Evolutionary conservation across 1,140 invertebrate species (phyloP).

Genomic region (Antheraea pernyi): DNA sequence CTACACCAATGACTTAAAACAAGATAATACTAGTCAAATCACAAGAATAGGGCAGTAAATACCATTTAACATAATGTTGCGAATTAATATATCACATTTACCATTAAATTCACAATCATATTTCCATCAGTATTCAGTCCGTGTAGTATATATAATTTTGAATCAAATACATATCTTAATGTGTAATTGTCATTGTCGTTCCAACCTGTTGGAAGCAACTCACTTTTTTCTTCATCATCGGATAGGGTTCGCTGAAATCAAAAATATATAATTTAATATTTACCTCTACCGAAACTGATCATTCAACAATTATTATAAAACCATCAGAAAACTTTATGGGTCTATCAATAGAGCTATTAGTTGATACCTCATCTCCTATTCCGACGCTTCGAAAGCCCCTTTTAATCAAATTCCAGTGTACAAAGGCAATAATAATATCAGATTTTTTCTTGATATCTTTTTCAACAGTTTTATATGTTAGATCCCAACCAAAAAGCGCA

Average conservation of each 20-base stretch:
- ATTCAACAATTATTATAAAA: conserved; percentile 28
- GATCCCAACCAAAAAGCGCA: conserved; percentile 86
- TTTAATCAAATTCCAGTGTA: conserved; percentile 86
- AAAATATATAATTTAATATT: conserved; percentile 6
- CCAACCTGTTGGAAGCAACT: conserved; percentile 86
- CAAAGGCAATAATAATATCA: conserved; percentile 84
- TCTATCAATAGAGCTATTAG: background rate
- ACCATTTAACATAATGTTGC: background rate
- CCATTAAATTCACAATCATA: conserved; percentile 84
- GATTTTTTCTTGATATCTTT: conserved; percentile 83
- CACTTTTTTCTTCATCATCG: conserved; percentile 81
- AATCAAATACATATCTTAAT: conserved; percentile 83
- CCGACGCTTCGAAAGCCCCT: conserved; percentile 87
- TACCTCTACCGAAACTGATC: conserved; percentile 6
- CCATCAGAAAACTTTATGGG: background rate
- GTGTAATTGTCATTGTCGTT: conserved; percentile 82
- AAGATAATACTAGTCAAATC: no score
- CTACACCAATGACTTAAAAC: no score
- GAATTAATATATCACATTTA: conserved; percentile 49
- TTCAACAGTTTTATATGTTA: conserved; percentile 82
- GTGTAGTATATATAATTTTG: conserved; percentile 83
- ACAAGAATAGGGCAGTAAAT: no score
- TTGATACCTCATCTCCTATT: conserved; percentile 83
- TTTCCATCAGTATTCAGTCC: conserved; percentile 82
- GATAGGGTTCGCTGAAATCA: conserved; percentile 80